A percentile compares a stretch with the other conserved stretches of the same genome.
Evolutionary conservation across 1,140 invertebrate genomes (phyloP).

Genomic region (Leptonema lineaticorne): DNA sequence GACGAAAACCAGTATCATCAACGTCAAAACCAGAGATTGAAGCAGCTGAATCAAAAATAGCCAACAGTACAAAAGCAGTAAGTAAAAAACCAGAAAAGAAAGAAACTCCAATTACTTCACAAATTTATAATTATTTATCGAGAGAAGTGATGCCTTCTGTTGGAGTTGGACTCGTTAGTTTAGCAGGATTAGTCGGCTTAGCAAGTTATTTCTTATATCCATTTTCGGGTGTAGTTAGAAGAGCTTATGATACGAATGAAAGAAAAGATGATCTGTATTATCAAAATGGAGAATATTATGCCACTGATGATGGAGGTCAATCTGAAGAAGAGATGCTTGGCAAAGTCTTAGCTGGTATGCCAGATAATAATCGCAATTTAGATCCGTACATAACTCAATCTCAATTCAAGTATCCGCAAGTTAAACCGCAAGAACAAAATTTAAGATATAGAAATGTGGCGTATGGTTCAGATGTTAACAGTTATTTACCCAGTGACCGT

Average conservation of each 20-base stretch:
- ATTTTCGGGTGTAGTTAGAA: constrained; percentile 64
- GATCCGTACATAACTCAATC: constrained; percentile 53
- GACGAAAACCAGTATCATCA: constrained; percentile 46
- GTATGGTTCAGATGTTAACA: constrained; percentile 46
- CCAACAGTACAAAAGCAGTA: constrained; percentile 54
- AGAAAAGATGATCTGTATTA: constrained; percentile 63
- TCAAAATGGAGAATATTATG: constrained; percentile 66
- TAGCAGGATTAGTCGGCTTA: constrained; percentile 69
- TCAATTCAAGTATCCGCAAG: constrained; percentile 48
- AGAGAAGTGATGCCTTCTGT: constrained; percentile 78
- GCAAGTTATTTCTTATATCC: constrained; percentile 76
- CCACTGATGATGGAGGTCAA: constrained; percentile 62
- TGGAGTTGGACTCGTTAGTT: constrained; percentile 71
- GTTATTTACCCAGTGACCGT: constrained; percentile 48
- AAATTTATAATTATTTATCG: constrained; percentile 76
- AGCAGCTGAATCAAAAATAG: constrained; percentile 53
- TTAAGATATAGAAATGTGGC: constrained; percentile 52
- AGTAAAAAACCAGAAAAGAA: constrained; percentile 43
- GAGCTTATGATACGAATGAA: constrained; percentile 64
- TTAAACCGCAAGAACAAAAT: constrained; percentile 50
- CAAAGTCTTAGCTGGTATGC: constrained; percentile 61
- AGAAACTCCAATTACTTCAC: constrained; percentile 64
- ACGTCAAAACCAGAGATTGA: constrained; percentile 56
- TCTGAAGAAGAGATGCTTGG: constrained; percentile 73
- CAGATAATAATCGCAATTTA: constrained; percentile 32